These are phyloP conservation scores for Belgica antarctica DNA, from an alignment of 2,888 invertebrate species.

Conservation along the genomic window DNA sequence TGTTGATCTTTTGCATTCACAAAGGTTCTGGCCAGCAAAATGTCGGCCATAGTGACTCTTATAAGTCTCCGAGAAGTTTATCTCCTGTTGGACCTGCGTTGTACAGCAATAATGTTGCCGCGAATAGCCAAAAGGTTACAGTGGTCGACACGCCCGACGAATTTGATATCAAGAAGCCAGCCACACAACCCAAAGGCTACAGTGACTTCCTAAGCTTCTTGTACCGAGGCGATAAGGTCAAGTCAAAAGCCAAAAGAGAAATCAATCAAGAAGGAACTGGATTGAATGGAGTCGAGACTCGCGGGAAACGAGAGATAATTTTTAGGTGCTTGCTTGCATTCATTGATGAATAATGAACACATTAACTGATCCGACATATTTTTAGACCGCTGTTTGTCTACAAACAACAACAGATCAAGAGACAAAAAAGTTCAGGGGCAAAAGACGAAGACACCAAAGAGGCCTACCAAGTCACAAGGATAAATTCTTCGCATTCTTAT, in stretches of 20 bases:
- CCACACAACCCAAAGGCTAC: neutral
- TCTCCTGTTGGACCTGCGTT: neutral
- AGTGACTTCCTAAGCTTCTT: conserved; percentile 30
- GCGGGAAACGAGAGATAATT: neutral
- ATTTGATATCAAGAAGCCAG: conserved; percentile 19
- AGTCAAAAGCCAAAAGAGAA: neutral
- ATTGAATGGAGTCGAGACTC: neutral
- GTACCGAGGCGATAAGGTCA: conserved; percentile 22
- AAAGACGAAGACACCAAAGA: conserved; percentile 6
- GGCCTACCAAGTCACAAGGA: neutral
- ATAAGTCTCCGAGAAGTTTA: neutral
- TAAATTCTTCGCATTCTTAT: neutral
- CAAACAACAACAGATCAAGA: conserved; percentile 31
- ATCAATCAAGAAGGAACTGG: neutral
- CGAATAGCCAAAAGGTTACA: neutral
- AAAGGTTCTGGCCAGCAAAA: neutral
- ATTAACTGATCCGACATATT: too few relatives aligned
- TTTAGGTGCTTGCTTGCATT: conserved; percentile 3
- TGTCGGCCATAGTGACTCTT: neutral
- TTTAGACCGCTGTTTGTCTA: conserved; percentile 25
- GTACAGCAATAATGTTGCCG: neutral
- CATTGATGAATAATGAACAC: neutral
- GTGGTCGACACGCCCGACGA: conserved; percentile 33
- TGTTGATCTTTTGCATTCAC: conserved; percentile 4
- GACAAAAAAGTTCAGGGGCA: conserved; percentile 1